Evolutionary conservation across 2,797 vertebrate genomes (phyloP), one percentile per base, ranked within the genome.

Genomic region (Labeo calbasu): DNA sequence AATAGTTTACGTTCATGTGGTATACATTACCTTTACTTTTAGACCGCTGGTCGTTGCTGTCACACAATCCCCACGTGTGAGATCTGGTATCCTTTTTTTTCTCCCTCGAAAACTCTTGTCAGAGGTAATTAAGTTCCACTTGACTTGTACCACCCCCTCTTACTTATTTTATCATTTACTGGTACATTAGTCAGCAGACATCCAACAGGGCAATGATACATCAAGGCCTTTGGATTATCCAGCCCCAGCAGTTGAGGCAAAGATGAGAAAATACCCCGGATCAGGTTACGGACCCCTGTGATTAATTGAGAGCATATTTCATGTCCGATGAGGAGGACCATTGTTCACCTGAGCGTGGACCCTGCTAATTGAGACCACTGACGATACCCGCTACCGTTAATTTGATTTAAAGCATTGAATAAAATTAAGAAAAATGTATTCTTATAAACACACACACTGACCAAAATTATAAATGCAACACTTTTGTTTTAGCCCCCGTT

Each of bases 1-100:
- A 88, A 89, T 90, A 79, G 71, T 12, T 77, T 3, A 19, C 0
- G 0, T 21, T 48, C 93, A 94, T 94, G 93, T 95, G 94, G 92
- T 94, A 93, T 90, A 85, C 78, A 94, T 95, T 94, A 93, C 91
- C 86, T 92, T 72, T 36, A 68, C 36, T 57, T 57, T 65, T 75
- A 55, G 53, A 61, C 28, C 53, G 14, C 55, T 46, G 69, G 71
- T 63, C 40, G 70, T 50, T 77, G 70, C 55, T 77, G 88, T 87
- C 78, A 78, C 53, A 71, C 87, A 73, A 81, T 88, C 79, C 50
- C 61, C 68, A 55, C 19, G 17, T 77, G 15, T 85, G 77, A 69
- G 83, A 83, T 84, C 50, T 82, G 13, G 53, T 40, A 70, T 77
- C 82, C 70, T 46, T 70, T 84, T 78, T 78, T 69, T n/a, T 51